Base-by-base conservation (phyloP, 2,113 vertebrate species). In the Dicerorhinus sumatrensis region DNA sequence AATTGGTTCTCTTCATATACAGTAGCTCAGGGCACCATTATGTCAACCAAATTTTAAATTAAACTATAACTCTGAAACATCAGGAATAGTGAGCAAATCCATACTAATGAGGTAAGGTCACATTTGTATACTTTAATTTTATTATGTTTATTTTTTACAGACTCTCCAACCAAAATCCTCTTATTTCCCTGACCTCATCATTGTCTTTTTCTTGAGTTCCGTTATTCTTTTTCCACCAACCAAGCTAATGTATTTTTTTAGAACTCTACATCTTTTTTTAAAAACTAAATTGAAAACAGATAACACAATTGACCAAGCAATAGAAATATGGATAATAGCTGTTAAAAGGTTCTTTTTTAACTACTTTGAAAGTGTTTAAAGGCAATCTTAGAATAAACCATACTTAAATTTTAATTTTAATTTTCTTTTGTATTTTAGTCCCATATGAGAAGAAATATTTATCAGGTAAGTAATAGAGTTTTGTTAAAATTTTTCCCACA, bases 361-460 rank as follows among this genome's bases (percentile, higher is more conserved):
- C 25, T 80, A 54, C 33, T 92, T 33, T 87, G 46, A 82, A 92
- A 69, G 31, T 92, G 3, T 92, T 91, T 90, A 94, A 97, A 93
- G n/a, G 42, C 48, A 95, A 69, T 73, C 33, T 89, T 95, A 86
- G 67, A 67, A 87, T 60, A 88, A 96, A 69, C 1, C 58, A 69
- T 70, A 84, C 13, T 81, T 62, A 76, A 93, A 85, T 89, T 89
- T 51, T 79, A 48, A 96, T 93, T 87, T 82, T 79, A 0, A 77
- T 75, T 94, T 97, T 96, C 80, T 97, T 98, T 97, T 98, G 31
- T 96, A 89, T 98, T 96, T 96, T 92, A 98, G 98, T 97, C 33
- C 95, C 95, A 84, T 98, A 98, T 95, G 93, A 98, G 94, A 98
- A 97, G 96, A 98, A 96, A 65, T 98, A 97, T 85, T 97, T 98